Conservation (phyloP, 1,140 invertebrate species). For the Dufourea novaeangliae region DNA sequence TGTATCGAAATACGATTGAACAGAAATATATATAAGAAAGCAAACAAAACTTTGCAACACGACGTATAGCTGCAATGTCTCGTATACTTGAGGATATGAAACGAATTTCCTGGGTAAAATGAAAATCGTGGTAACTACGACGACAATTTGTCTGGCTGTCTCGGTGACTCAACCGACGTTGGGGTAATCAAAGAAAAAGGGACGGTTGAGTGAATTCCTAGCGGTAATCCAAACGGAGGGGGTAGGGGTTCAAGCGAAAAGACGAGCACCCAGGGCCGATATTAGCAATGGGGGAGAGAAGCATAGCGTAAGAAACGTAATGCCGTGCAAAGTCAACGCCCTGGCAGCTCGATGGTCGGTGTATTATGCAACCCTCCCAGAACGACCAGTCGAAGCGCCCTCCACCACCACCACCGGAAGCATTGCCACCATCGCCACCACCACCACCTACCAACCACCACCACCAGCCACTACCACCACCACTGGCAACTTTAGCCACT, state of each 20-base stretch:
- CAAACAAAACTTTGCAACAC: neutral
- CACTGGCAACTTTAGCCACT: constrained; percentile 36
- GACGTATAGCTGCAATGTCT: no score
- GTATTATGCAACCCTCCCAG: constrained; percentile 78
- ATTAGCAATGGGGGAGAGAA: constrained; percentile 50
- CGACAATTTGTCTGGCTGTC: neutral
- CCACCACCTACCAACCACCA: constrained; percentile 37
- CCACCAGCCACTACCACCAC: constrained; percentile 44
- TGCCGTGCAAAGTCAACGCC: constrained; percentile 77
- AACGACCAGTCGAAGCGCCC: constrained; percentile 67
- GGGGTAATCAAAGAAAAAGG: constrained; percentile 12
- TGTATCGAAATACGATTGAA: neutral
- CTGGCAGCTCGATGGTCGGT: constrained; percentile 74
- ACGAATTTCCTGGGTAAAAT: no score
- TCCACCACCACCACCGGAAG: constrained; percentile 40
- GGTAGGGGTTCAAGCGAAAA: constrained; percentile 22
- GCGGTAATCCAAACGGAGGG: constrained; percentile 31
- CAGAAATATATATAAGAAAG: neutral
- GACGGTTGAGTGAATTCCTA: neutral
- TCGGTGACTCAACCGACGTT: neutral
- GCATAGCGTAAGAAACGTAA: constrained; percentile 64
- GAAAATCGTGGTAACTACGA: neutral
- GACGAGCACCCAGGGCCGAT: constrained; percentile 30
- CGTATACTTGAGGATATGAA: no score
- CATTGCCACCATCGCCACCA: constrained; percentile 39